phyloP scores from a whole-genome alignment of 2,113 vertebrate genomes.

The Eudorcas thomsonii region DNA sequence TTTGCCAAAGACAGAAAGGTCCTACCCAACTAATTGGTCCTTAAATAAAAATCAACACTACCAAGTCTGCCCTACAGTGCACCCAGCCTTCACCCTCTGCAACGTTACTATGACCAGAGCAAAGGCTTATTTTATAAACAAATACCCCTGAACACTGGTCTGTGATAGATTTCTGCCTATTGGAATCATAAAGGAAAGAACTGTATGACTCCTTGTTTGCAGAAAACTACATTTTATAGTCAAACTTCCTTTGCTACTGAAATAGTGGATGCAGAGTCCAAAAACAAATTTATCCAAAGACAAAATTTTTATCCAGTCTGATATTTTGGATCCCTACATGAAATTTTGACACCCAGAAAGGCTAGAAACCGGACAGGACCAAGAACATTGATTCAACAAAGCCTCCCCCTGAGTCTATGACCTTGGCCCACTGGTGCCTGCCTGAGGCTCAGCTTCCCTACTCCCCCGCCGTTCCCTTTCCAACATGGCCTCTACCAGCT shows the following conservation, averaged over 20 bases:
- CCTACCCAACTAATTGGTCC: neutral
- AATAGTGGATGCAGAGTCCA: neutral
- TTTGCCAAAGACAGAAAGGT: neutral
- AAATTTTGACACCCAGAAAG: neutral
- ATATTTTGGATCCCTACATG: neutral
- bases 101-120: neutral
- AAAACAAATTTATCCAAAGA: neutral
- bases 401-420: accelerated
- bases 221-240: neutral
- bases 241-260: neutral
- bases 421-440: too few relatives aligned
- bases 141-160: neutral
- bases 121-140: neutral
- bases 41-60: neutral
- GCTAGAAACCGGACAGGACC: accelerated
- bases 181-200: neutral
- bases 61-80: accelerated
- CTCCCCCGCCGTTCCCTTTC: accelerated
- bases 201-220: neutral
- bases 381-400: neutral
- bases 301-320: neutral
- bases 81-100: accelerated
- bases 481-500: accelerated
- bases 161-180: neutral
- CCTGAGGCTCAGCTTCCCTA: neutral